A percentile compares a stretch with the other conserved stretches of the same genome.
Evolutionary conservation across 1,140 invertebrate genomes (phyloP).

Genomic region (Pseudomyrmex gracilis): DNA sequence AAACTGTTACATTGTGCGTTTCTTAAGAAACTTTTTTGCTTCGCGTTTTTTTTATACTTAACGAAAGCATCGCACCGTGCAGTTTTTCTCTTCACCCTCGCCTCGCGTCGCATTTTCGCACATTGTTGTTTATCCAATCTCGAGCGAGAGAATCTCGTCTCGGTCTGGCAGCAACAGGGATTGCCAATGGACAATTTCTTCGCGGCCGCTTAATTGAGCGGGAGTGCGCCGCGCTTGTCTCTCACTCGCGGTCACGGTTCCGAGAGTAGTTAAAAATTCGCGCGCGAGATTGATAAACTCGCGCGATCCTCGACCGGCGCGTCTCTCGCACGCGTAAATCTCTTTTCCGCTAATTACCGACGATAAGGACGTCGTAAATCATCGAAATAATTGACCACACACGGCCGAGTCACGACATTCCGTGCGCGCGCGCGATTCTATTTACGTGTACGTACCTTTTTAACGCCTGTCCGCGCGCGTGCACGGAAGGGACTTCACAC

Average conservation of each 20-base stretch:
- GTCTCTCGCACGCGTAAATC: slow-evolving; percentile 30
- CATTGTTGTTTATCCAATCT: background rate
- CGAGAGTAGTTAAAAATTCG: background rate
- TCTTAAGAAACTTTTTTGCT: slow-evolving; percentile 6
- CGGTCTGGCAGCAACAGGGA: slow-evolving; percentile 27
- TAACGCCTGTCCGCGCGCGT: slow-evolving; percentile 38
- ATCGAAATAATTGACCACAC: slow-evolving; percentile 58
- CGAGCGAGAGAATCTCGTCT: slow-evolving; percentile 10
- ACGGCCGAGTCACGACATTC: slow-evolving; percentile 46
- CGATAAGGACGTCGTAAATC: slow-evolving; percentile 59
- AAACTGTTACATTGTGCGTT: slow-evolving; percentile 2
- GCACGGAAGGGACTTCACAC: slow-evolving; percentile 5
- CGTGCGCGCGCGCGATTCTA: slow-evolving; percentile 25
- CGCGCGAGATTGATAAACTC: slow-evolving; percentile 18
- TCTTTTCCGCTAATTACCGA: slow-evolving; percentile 51
- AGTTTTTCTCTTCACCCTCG: slow-evolving; percentile 27
- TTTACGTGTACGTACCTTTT: slow-evolving; percentile 47
- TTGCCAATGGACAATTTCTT: slow-evolving; percentile 38
- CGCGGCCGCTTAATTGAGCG: slow-evolving; percentile 18
- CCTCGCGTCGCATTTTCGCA: slow-evolving; percentile 12
- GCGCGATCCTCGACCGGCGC: slow-evolving; percentile 10
- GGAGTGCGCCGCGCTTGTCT: background rate
- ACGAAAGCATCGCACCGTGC: slow-evolving; percentile 16
- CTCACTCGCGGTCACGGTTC: slow-evolving; percentile 14
- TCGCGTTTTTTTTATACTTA: background rate